Conservation (phyloP, 2,888 invertebrate species). For the Pheosia tremula region DNA sequence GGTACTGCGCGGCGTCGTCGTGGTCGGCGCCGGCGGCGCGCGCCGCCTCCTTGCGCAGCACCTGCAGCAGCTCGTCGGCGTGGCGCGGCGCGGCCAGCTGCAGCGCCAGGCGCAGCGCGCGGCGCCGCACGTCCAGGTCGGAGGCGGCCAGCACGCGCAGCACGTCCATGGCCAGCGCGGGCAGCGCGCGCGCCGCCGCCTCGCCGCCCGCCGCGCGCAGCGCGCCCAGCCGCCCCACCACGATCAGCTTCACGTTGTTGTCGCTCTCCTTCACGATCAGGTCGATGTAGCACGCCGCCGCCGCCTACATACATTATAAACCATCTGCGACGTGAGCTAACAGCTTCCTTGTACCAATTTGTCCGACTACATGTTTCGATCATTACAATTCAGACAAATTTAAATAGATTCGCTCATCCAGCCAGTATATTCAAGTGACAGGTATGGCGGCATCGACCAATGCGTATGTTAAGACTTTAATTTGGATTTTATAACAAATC, state of each 20-base stretch:
- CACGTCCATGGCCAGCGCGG: slow-evolving; percentile 98
- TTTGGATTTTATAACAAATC: no score
- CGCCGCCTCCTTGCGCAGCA: slow-evolving; percentile 95
- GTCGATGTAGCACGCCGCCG: slow-evolving; percentile 99
- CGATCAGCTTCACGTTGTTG: slow-evolving; percentile 99
- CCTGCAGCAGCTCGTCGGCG: slow-evolving; percentile 97
- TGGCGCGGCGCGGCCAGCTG: slow-evolving; percentile 96
- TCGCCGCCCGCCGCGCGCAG: slow-evolving; percentile 94
- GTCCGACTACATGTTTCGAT: no score
- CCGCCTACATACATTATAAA: slow-evolving; percentile 83
- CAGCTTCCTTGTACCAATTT: no score
- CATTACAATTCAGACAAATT: no score
- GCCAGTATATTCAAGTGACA: no score
- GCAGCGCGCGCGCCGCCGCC: slow-evolving; percentile 90
- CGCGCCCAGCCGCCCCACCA: slow-evolving; percentile 95
- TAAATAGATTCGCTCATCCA: no score
- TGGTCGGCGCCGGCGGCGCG: slow-evolving; percentile 95
- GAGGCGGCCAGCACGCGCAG: slow-evolving; percentile 96
- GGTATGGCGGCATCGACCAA: no score
- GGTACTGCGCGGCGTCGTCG: slow-evolving; percentile 97
- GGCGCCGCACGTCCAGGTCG: slow-evolving; percentile 96
- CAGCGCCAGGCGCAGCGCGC: slow-evolving; percentile 93
- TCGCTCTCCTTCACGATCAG: slow-evolving; percentile 99
- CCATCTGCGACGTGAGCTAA: no score
- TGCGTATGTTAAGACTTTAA: no score